Evolutionary conservation across 2,888 invertebrate species (phyloP).

Genomic region (Monochamus alternatus): DNA sequence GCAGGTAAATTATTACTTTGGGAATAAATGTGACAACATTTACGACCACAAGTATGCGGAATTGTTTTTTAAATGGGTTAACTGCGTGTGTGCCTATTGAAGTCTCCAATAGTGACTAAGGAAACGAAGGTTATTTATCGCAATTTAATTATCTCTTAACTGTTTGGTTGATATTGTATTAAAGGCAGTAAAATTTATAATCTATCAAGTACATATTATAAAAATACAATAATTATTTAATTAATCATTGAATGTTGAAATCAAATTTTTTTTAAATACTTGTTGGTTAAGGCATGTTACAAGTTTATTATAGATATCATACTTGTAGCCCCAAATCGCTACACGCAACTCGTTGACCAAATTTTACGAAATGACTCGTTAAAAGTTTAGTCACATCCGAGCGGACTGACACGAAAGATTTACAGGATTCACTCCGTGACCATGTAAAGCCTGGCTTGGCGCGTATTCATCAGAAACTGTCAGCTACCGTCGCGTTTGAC

Average conservation of each 20-base stretch:
- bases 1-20: conserved; percentile 6
- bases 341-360: conserved; percentile 51
- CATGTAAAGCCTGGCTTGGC: conserved; percentile 60
- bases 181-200: no score
- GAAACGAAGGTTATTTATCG: conserved; percentile 6
- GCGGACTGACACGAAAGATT: conserved; percentile 61
- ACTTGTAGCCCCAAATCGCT: conserved; percentile 48
- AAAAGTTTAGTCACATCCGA: conserved; percentile 58
- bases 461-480: conserved; percentile 63
- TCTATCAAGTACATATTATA: no score
- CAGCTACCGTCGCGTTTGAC: conserved; percentile 61
- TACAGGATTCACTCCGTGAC: conserved; percentile 60
- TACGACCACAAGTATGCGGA: conserved; percentile 22
- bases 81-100: conserved; percentile 54
- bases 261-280: neutral
- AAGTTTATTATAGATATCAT: conserved; percentile 40
- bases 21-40: conserved; percentile 28
- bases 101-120: conserved; percentile 49
- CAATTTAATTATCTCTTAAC: neutral
- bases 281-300: conserved; percentile 9
- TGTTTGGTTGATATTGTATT: neutral
- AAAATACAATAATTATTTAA: no score
- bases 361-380: conserved; percentile 54
- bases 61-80: conserved; percentile 49
- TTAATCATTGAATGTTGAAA: neutral